Base-by-base conservation (phyloP, 1,140 invertebrate genomes). In the Sipha flava region DNA sequence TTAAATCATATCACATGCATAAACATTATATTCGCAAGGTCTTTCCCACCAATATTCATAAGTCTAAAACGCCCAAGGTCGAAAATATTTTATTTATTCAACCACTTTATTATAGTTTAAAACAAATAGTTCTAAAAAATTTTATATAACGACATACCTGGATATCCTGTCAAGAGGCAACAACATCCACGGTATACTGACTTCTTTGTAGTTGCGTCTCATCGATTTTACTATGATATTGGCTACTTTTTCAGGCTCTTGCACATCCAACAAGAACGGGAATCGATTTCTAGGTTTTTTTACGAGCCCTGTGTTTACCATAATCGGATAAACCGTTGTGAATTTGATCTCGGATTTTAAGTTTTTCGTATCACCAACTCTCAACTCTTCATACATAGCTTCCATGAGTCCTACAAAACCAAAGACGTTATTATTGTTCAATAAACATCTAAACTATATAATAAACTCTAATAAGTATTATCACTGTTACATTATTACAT, bases 291-390 rank as follows among this genome's bases (percentile, higher is more conserved):
- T 90, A 0, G 92, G 92, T 73, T 91, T 91, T 83, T 94, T 92
- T 83, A 92, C 92, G 10, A 96, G 86, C 18, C 94, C 93, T 6
- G 94, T 96, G 83, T 94, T 90, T 14, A 95, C 91, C 85, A 93
- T 92, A 83, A 91, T 93, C 0, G 94, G 94, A 84, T 89, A 95
- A 79, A 95, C 90, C 0, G 90, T 91, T 0, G 94, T 95, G 64
- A 94, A 88, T 85, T 93, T 86, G 0, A 86, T 87, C 84, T 92
- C 85, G 1, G 86, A 82, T 80, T 83, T 83, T 45, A 59, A 40
- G 21, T 68, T 70, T 26, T 75, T 70, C 79, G 88, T 87, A 1
- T 85, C 83, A 73, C 88, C 85, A 43, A 85, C 82, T 73, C 90
- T 87, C 40, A 94, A 83, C 84, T 95, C 94, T 82, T 93, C 90